phyloP scores from a whole-genome alignment of 2,113 vertebrate genomes.

The Phyllopteryx taeniolatus region DNA sequence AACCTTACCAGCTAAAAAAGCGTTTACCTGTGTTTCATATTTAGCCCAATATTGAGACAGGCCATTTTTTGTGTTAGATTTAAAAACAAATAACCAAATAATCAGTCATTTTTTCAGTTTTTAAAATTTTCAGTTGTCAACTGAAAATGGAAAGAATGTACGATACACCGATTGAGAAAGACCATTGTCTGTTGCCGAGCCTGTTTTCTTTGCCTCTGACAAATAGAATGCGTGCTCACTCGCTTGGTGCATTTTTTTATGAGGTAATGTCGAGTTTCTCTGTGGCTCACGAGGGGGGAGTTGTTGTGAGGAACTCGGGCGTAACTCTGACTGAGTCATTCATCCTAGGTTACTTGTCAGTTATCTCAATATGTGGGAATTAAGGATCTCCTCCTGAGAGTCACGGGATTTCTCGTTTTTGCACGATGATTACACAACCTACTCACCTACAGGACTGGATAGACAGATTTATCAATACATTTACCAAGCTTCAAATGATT shows the following conservation, averaged over 20 bases:
- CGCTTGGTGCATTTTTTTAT: slow-evolving; percentile 1
- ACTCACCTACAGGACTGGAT: background rate
- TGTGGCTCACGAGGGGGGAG: background rate
- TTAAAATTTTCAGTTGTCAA: background rate
- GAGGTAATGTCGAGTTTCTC: background rate
- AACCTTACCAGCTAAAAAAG: too few species aligned
- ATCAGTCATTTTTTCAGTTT: background rate
- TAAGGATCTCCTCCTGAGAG: background rate
- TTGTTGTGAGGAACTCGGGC: background rate
- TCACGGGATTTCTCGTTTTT: background rate
- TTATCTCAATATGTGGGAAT: background rate
- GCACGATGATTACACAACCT: background rate
- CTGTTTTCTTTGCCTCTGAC: slow-evolving; percentile 8
- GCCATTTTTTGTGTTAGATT: too few species aligned
- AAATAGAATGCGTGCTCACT: background rate
- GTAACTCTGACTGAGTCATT: background rate
- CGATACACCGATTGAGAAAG: background rate
- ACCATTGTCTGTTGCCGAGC: background rate
- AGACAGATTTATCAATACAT: too few species aligned
- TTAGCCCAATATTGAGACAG: too few species aligned
- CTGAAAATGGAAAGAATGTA: background rate
- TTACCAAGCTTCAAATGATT: background rate
- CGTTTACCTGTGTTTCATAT: too few species aligned
- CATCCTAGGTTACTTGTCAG: background rate
- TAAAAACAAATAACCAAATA: too few species aligned